Evolutionary conservation across 2,113 vertebrate species (phyloP).

Genomic region (Psittacus erithacus): DNA sequence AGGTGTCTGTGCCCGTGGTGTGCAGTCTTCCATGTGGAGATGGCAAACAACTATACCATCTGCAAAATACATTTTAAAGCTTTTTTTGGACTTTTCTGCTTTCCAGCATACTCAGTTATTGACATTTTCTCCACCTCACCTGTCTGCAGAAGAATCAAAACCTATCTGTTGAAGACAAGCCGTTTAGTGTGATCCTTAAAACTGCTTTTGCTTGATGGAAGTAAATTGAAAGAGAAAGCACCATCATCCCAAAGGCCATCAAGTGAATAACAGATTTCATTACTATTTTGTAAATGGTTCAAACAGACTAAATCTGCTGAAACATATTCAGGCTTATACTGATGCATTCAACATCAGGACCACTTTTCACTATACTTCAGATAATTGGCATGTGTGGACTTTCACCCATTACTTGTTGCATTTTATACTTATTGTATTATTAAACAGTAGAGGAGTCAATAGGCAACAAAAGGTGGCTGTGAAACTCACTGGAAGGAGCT

Average conservation of each 20-base stretch:
- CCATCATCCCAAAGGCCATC: not conserved
- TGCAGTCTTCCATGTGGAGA: not conserved
- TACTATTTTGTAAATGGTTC: slow-evolving; percentile 1
- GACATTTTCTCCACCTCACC: not conserved
- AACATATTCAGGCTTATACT: not conserved
- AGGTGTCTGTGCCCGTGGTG: not conserved
- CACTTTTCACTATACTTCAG: not conserved
- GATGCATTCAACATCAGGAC: not conserved
- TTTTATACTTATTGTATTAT: not conserved
- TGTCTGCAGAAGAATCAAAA: not conserved
- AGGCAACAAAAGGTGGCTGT: not conserved
- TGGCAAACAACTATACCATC: not conserved
- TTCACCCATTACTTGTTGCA: not conserved
- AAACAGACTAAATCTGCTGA: not conserved
- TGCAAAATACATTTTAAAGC: not conserved
- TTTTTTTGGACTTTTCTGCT: not conserved
- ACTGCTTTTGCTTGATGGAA: not conserved
- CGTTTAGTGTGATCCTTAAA: not conserved
- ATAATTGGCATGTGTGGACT: not conserved
- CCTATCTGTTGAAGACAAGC: not conserved
- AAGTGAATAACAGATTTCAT: slow-evolving; percentile 11
- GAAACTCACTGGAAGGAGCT: not conserved
- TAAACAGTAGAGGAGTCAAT: not conserved
- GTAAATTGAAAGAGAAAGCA: not conserved
- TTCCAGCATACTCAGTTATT: not conserved